These are phyloP conservation scores for Clarias laeviceps DNA, from an alignment of 2,797 vertebrate species.

Conservation along the genomic window DNA sequence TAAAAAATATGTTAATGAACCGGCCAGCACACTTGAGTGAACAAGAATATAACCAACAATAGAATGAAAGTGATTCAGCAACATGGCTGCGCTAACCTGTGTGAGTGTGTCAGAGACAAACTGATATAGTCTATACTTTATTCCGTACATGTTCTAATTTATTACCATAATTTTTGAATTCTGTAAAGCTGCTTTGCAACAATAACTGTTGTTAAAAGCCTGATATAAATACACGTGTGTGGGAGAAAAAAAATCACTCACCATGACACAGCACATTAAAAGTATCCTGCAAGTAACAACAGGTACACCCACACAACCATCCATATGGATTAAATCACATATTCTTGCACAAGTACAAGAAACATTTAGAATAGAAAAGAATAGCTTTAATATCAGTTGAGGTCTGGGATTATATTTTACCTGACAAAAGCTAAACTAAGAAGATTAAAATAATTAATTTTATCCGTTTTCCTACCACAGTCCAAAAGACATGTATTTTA, in stretches of 20 bases:
- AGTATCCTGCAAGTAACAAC: background rate
- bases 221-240: too few relatives aligned
- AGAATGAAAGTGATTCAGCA: background rate
- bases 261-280: conserved; percentile 40
- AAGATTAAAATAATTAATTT: background rate
- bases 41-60: background rate
- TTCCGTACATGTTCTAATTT: too few relatives aligned
- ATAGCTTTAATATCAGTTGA: background rate
- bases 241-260: conserved; percentile 8
- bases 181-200: too few relatives aligned
- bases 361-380: conserved; percentile 3
- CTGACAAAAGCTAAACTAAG: too few relatives aligned
- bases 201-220: too few relatives aligned
- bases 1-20: background rate
- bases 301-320: background rate
- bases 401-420: background rate
- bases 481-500: too few relatives aligned
- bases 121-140: too few relatives aligned
- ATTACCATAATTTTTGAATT: too few relatives aligned
- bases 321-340: conserved; percentile 18
- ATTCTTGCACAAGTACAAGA: background rate
- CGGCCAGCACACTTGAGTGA: background rate
- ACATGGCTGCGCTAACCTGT: background rate
- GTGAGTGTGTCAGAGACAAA: background rate
- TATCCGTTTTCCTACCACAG: too few relatives aligned